Evolutionary conservation across 2,113 vertebrate species (phyloP).

Genomic region (Anarhynchus alexandrinus): DNA sequence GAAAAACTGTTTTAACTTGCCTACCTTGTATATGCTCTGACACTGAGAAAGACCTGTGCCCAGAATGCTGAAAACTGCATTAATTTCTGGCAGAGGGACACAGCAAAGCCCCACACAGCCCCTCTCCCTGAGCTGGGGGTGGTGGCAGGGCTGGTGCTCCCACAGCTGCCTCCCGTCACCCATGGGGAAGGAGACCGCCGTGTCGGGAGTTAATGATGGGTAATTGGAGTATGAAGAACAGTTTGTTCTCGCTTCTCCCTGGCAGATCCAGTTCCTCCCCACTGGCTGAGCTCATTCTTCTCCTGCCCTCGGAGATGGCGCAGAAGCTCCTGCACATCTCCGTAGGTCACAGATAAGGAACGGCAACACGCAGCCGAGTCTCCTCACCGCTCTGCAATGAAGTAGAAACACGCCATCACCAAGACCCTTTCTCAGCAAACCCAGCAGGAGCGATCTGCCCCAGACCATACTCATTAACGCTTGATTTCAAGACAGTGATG

Average conservation of each 20-base stretch:
- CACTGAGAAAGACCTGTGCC: fast-evolving
- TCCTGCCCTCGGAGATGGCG: neutral
- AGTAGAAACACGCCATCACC: fast-evolving
- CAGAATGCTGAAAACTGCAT: fast-evolving
- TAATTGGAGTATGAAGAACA: neutral
- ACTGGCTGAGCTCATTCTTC: neutral
- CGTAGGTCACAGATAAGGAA: fast-evolving
- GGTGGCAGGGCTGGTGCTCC: fast-evolving
- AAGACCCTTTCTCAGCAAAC: neutral
- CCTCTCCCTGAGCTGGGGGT: fast-evolving
- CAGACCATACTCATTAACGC: fast-evolving
- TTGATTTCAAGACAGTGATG: fast-evolving
- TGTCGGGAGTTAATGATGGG: neutral
- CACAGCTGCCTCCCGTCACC: fast-evolving
- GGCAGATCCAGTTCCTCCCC: neutral
- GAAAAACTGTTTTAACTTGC: fast-evolving
- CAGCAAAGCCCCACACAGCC: fast-evolving
- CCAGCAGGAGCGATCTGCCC: fast-evolving
- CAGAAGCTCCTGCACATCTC: neutral
- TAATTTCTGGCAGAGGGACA: neutral
- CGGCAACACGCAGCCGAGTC: neutral
- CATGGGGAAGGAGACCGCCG: fast-evolving
- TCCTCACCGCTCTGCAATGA: neutral
- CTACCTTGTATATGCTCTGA: neutral
- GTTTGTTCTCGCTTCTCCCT: neutral